These are phyloP conservation scores for Peucedramus taeniatus DNA, from an alignment of 2,113 vertebrate genomes.

Conservation along the genomic window DNA sequence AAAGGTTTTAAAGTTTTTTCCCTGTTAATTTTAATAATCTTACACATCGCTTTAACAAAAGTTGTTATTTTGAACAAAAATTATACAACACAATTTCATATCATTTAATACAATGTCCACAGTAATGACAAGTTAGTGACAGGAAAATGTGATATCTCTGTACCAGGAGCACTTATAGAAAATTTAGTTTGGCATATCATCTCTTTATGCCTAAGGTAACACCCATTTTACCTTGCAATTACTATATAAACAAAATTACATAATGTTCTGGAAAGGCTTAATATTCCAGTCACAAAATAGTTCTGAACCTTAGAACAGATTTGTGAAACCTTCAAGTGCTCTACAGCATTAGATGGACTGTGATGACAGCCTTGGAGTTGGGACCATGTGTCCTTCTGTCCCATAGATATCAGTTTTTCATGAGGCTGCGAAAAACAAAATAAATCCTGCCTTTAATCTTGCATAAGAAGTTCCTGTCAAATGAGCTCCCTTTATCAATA, in stretches of 20 bases:
- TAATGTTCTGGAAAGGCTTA: neutral
- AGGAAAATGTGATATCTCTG: neutral
- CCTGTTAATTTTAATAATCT: neutral
- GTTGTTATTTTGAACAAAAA: neutral
- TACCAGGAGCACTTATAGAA: neutral
- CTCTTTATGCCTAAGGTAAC: neutral
- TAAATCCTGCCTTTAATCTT: neutral
- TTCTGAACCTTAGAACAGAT: neutral
- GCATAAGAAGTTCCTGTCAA: neutral
- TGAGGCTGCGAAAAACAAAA: neutral
- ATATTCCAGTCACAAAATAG: neutral
- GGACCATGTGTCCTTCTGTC: neutral
- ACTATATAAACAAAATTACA: neutral
- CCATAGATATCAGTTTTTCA: neutral
- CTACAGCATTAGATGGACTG: neutral
- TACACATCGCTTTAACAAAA: neutral
- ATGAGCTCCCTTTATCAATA: neutral
- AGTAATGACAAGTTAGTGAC: neutral
- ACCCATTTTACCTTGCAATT: rapidly evolving
- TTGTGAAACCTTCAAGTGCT: neutral
- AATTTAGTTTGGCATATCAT: neutral
- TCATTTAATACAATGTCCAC: neutral
- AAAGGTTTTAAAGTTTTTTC: neutral
- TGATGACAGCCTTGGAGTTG: neutral
- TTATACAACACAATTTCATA: neutral